Conservation (phyloP, 2,113 vertebrate species). For the Gallinago media region DNA sequence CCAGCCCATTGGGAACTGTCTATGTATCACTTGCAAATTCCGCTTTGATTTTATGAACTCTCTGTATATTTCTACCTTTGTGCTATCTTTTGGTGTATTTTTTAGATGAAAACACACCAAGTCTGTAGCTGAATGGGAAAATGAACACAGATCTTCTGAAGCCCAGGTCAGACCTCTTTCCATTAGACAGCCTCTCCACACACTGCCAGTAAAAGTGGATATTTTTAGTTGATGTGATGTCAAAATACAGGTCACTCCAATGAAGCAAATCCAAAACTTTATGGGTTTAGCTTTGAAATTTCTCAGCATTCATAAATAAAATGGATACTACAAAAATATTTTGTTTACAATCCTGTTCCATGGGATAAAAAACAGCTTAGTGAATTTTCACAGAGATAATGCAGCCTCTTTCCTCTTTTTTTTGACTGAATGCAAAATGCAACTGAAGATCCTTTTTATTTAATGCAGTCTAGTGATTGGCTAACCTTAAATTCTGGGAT, state of each 20-base stretch:
- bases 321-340: not conserved
- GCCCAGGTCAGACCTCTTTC: not conserved
- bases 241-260: slow-evolving; percentile 5
- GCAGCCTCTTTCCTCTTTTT: not conserved
- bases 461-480: not conserved
- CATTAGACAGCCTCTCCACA: not conserved
- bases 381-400: slow-evolving; percentile 1
- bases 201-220: not conserved
- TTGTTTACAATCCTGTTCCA: not conserved
- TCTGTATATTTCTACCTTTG: not conserved
- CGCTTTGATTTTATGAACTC: not conserved
- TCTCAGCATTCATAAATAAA: not conserved
- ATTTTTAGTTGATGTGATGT: not conserved
- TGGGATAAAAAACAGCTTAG: not conserved
- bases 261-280: not conserved
- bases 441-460: not conserved
- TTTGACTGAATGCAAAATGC: not conserved
- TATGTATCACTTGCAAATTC: not conserved
- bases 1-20: not conserved
- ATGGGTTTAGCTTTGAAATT: not conserved
- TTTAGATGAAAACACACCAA: not conserved
- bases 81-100: not conserved
- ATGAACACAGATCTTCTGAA: slow-evolving; percentile 10
- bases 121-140: not conserved
- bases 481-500: not conserved